Evolutionary conservation across 2,888 invertebrate species (phyloP).

Genomic region (Mythimna impura): DNA sequence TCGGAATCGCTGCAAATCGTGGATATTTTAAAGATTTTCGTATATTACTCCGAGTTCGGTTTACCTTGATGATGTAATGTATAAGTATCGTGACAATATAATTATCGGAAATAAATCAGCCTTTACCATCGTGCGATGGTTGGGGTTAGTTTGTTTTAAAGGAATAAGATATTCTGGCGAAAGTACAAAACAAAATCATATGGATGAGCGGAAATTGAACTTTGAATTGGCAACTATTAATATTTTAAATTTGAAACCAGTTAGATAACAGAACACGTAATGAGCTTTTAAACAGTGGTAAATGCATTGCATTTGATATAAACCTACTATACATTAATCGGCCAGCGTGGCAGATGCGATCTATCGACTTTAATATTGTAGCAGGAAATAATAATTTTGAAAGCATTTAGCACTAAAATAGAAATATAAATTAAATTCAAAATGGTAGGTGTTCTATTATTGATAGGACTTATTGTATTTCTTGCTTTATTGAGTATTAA

Average conservation of each 20-base stretch:
- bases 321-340: conserved; percentile 4
- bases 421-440: conserved; percentile 2
- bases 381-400: conserved; percentile 28
- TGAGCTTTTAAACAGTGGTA: not conserved
- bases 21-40: conserved; percentile 57
- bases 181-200: not conserved
- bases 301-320: conserved; percentile 9
- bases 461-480: conserved; percentile 17
- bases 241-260: not conserved
- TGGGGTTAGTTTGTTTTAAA: conserved; percentile 7
- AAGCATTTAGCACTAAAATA: conserved; percentile 32
- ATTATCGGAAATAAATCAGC: conserved; percentile 59
- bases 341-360: conserved; percentile 25
- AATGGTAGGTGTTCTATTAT: conserved; percentile 5
- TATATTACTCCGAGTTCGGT: conserved; percentile 37
- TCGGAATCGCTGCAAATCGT: conserved; percentile 60
- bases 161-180: not conserved
- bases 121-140: conserved; percentile 19
- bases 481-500: conserved; percentile 12
- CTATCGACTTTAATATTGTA: conserved; percentile 19
- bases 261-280: not conserved
- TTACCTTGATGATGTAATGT: conserved; percentile 51
- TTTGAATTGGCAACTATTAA: not conserved
- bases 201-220: not conserved
- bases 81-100: conserved; percentile 52